phyloP scores from a whole-genome alignment of 2,113 vertebrate genomes.

The Pituophis catenifer region DNA sequence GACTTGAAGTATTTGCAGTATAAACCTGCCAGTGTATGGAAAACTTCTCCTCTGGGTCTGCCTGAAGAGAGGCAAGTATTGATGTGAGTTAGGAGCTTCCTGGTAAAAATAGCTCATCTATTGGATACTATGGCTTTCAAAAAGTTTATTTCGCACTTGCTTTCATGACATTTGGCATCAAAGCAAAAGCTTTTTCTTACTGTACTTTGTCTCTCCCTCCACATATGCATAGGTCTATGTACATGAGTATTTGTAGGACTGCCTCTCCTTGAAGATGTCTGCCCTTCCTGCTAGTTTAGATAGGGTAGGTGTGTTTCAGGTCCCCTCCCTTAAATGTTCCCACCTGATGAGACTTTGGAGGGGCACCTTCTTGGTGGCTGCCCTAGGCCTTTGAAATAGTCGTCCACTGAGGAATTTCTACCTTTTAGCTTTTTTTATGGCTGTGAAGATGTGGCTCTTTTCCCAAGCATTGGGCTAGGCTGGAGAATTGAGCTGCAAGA shows the following conservation, averaged over 20 bases:
- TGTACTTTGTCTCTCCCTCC: neutral
- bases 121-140: neutral
- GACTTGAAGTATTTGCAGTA: neutral
- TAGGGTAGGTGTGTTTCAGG: neutral
- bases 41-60: neutral
- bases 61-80: neutral
- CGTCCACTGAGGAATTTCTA: neutral
- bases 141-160: neutral
- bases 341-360: neutral
- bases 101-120: too few species aligned
- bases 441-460: neutral
- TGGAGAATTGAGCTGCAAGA: neutral
- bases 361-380: neutral
- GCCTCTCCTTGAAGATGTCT: too few species aligned
- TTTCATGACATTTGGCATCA: neutral
- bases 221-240: neutral
- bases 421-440: neutral
- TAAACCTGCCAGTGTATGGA: neutral
- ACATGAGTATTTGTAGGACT: neutral
- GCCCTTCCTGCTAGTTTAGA: neutral
- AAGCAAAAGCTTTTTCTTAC: neutral
- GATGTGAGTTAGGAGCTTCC: neutral
- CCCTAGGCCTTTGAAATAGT: neutral
- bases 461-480: neutral
- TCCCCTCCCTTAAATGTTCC: neutral